Base-by-base conservation (phyloP, 1,140 invertebrate genomes). In the Streblospio benedicti region DNA sequence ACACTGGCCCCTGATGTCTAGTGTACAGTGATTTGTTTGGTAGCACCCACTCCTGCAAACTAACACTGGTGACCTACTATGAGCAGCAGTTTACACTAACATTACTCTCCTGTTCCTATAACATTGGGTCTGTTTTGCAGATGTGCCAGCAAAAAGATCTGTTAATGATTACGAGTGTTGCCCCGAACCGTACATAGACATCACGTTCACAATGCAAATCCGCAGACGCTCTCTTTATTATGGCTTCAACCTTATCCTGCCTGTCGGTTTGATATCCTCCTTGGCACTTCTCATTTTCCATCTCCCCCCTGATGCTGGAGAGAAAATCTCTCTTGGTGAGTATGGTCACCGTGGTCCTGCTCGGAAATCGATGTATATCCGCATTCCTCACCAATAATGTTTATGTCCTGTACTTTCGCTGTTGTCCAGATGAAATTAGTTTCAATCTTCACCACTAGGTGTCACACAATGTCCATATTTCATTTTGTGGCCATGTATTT, bases 161-260 rank as follows among this genome's bases (percentile, higher is more conserved):
- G 71, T 71, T 18, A 57, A 64, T 28, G 57, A 61, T 20, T 83
- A 82, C 61, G 76, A 78, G n/a, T 82, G 81, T 57, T 82, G 81
- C 64, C 80, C 81, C 4, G 78, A 81, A 23, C 90, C 58, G 14
- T 66, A 64, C 53, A 47, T 59, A 32, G 64, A 66, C 57, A 62
- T 66, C 32, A 66, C 58, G 9, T 66, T 66, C 33, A 43, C 25
- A 71, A 92, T 97, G 71, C 88, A 92, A 76, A 96, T 97, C 80
- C 84, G 93, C 74, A 85, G 94, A 74, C 85, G 93, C 75, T 96
- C 94, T 57, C 85, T 97, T 64, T 97, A 97, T 83, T 97, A 97
- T 83, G 96, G 96, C 83, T 97, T 97, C 85, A 97, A 97, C 84
- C 85, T 97, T 70, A 97, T 97, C 78, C 93, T 97, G 76, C 94